phyloP scores from a whole-genome alignment of 2,888 invertebrate genomes.

The Hecatera dysodea region DNA sequence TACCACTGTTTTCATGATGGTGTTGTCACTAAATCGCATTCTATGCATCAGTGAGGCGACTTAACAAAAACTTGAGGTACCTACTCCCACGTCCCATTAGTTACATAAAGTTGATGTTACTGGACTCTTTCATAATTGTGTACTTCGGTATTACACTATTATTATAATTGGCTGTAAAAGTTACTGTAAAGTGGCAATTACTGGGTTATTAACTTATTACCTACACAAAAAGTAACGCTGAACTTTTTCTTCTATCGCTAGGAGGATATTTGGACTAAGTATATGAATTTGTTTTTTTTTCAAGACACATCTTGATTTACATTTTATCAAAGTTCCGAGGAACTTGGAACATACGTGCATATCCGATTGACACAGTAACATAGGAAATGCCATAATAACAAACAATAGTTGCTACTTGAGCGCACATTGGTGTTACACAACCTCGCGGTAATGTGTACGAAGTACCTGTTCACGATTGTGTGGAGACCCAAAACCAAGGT shows the following conservation, averaged over 20 bases:
- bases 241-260: neutral
- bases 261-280: neutral
- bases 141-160: neutral
- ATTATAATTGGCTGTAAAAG: neutral
- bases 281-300: neutral
- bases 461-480: slow-evolving; percentile 60
- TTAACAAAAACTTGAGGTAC: slow-evolving; percentile 25
- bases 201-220: slow-evolving; percentile 2
- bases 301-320: neutral
- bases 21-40: no score
- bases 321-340: slow-evolving; percentile 8
- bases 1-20: no score
- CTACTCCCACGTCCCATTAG: neutral
- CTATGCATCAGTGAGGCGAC: no score
- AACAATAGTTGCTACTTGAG: slow-evolving; percentile 56
- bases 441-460: slow-evolving; percentile 44
- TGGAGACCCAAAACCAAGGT: slow-evolving; percentile 69
- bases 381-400: slow-evolving; percentile 43
- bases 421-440: slow-evolving; percentile 61
- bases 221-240: neutral
- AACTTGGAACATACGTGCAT: slow-evolving; percentile 26
- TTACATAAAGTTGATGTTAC: slow-evolving; percentile 4
- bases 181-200: neutral
- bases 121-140: neutral
- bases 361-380: slow-evolving; percentile 20